Percentiles rank a stretch among this genome's conserved stretches.
Conservation (phyloP, 2,113 vertebrate species). For the Callipepla squamata region DNA sequence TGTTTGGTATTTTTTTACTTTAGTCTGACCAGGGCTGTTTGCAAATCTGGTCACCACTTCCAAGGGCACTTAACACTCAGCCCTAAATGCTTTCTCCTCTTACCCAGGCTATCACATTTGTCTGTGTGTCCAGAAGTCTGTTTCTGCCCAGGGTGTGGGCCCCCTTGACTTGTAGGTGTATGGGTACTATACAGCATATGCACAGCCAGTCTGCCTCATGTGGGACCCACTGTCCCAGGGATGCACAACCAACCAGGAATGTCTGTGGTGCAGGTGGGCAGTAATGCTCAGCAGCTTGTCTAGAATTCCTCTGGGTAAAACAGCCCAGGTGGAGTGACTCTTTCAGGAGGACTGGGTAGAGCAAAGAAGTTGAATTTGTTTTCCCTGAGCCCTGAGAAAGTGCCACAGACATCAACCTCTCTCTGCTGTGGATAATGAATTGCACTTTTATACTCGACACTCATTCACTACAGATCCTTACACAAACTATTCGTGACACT, state of each 20-base stretch:
- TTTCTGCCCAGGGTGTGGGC: not conserved
- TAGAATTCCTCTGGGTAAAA: not conserved
- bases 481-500: not conserved
- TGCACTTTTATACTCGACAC: not conserved
- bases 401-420: not conserved
- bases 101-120: not conserved
- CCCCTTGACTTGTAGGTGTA: rapidly evolving
- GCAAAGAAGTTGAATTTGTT: not conserved
- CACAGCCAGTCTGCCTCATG: rapidly evolving
- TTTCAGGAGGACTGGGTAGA: not conserved
- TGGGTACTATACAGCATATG: rapidly evolving
- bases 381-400: not conserved
- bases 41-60: too few relatives aligned
- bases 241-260: not conserved
- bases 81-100: not conserved
- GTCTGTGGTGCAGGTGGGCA: not conserved
- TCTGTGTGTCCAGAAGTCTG: not conserved
- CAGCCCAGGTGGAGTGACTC: not conserved
- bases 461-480: not conserved
- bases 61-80: not conserved
- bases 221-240: rapidly evolving
- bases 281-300: not conserved
- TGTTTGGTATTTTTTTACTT: too few relatives aligned
- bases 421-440: not conserved
- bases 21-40: too few relatives aligned